Percentiles rank a stretch among this genome's conserved stretches.
Conservation (phyloP, 2,113 vertebrate species). For the Brienomyrus longianalis region DNA sequence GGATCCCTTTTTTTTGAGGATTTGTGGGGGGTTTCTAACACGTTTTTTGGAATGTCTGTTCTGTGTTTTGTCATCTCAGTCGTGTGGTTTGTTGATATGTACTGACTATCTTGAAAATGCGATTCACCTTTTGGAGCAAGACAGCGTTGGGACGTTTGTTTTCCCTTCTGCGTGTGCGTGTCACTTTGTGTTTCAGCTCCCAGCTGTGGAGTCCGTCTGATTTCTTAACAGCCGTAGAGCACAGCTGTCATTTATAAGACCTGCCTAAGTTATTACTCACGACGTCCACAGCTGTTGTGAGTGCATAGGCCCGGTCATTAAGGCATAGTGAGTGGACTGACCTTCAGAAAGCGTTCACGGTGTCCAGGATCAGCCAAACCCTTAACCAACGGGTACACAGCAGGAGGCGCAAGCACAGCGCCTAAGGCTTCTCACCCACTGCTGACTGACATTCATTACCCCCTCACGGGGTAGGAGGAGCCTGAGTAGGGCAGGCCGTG, state of each 20-base stretch:
- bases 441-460: neutral
- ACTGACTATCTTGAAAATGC: neutral
- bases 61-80: neutral
- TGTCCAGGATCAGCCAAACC: neutral
- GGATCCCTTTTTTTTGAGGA: neutral
- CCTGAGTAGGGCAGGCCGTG: neutral
- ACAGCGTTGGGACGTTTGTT: neutral
- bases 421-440: neutral
- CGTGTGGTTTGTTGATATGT: neutral
- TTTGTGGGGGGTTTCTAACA: neutral
- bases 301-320: neutral
- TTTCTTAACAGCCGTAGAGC: no score
- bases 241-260: neutral
- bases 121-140: neutral
- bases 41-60: neutral
- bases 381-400: neutral
- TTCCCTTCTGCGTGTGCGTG: neutral
- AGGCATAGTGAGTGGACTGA: neutral
- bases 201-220: neutral
- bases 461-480: neutral
- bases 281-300: neutral
- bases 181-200: neutral
- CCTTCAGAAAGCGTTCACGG: neutral
- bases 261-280: neutral
- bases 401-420: neutral